Percentiles rank a stretch among this genome's conserved stretches.
These are phyloP conservation scores for Spatula clypeata DNA, from an alignment of 2,797 vertebrate species.

Conservation along the genomic window DNA sequence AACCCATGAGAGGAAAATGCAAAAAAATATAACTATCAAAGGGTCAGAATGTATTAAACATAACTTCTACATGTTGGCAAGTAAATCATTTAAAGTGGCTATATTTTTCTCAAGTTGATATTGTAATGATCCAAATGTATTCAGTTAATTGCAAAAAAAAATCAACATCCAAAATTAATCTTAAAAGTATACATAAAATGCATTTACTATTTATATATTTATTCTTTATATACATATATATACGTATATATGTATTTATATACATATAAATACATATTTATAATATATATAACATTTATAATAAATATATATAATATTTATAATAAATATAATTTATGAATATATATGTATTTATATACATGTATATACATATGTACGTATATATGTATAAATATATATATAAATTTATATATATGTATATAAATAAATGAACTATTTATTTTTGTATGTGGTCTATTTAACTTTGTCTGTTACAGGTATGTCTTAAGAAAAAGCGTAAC, in stretches of 20 bases:
- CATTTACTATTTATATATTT: neutral
- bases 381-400: too few relatives aligned
- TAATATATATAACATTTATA: neutral
- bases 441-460: neutral
- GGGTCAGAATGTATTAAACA: conserved; percentile 82
- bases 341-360: neutral
- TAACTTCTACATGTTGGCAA: conserved; percentile 96
- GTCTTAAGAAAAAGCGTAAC: neutral
- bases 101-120: conserved; percentile 6
- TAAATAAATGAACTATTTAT: neutral
- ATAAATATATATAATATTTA: neutral
- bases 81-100: conserved; percentile 86
- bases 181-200: neutral
- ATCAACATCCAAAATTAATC: neutral
- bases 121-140: neutral
- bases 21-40: conserved; percentile 80
- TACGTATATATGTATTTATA: neutral
- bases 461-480: neutral
- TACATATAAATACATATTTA: too few relatives aligned
- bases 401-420: neutral
- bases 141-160: neutral
- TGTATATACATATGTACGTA: neutral
- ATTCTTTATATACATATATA: neutral
- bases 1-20: conserved; percentile 86
- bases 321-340: neutral